Base-by-base conservation (phyloP, 2,113 vertebrate genomes). In the Apistogramma diplotaenia region DNA sequence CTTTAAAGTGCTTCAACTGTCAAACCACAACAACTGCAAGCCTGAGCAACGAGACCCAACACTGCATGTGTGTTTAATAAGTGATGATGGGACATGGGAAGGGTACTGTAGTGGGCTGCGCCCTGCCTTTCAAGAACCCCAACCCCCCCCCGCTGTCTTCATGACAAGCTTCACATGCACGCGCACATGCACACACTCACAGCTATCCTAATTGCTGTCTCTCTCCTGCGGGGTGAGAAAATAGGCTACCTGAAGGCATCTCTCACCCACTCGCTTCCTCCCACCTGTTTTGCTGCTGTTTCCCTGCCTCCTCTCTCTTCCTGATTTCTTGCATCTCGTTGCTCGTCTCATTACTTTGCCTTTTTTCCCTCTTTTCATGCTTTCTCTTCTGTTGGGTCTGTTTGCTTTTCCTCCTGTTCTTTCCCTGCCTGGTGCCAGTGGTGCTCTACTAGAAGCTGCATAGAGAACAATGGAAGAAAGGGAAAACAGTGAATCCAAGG, bases 141-240 rank as follows among this genome's bases (percentile, higher is more conserved):
- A 59, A 85, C 87, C 51, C 49, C 87, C 51, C 49, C 82, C 80
- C 1, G 54, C 83, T 82, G 84, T 76, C 61, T 81, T 76, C 40
- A 8, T 73, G 78, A 71, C 78, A 62, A 82, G 61, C 62, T 60
- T 46, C 18, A 5, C 74, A 86, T 53, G 9, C 62, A 71, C 67
- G 70, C 76, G 54, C 59, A 65, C 55, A 62, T 73, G 33, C 35
- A 71, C 76, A 61, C 84, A 72, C 83, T n/a, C n/a, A 86, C 11
- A 57, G 74, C 19, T 37, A 79, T 78, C 79, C 85, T 93, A 90
- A 93, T 93, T 93, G 90, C 84, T 53, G 82, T 83, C 85, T 91
- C 81, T 83, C 74, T 81, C 89, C 88, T 79, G 85, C 90, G 75
- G 89, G 86, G 90, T 81, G 87, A 88, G 82, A 87, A 92, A 90